Evolutionary conservation across 2,797 vertebrate genomes (phyloP).

Genomic region (Parauchenoglanis punctatus): DNA sequence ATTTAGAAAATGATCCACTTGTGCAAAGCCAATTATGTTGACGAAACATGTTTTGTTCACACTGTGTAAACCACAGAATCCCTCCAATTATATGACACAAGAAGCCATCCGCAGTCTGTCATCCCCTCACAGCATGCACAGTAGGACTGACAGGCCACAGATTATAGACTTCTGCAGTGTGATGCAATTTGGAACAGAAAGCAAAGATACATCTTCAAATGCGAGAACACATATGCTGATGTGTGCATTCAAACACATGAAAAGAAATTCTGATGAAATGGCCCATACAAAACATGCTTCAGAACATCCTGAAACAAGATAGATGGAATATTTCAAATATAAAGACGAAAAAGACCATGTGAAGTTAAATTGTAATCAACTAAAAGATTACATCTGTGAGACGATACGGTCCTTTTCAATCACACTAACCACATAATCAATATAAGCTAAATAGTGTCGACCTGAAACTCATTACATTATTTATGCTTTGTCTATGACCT

Average conservation of each 20-base stretch:
- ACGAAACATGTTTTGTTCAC: not conserved
- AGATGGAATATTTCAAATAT: not conserved
- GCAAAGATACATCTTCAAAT: not conserved
- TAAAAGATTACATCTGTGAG: not conserved
- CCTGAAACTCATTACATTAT: not conserved
- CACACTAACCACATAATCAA: not conserved
- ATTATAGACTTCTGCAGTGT: conserved; percentile 24
- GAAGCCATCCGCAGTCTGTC: conserved; percentile 14
- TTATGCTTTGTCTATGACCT: not conserved
- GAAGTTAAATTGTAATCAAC: not conserved
- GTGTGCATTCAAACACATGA: not conserved
- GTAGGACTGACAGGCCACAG: conserved; percentile 39
- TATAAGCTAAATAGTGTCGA: not conserved
- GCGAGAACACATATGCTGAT: not conserved
- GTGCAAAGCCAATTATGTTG: not conserved
- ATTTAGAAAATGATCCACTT: not conserved
- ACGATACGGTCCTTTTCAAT: not conserved
- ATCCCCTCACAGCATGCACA: conserved; percentile 38
- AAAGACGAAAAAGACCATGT: not conserved
- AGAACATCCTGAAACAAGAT: not conserved
- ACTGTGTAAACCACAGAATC: conserved; percentile 41
- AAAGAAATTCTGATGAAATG: not conserved
- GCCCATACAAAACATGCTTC: not conserved
- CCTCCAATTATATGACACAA: conserved; percentile 43
- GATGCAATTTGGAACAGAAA: conserved; percentile 13